Percentiles rank a stretch among this genome's conserved stretches.
These are phyloP conservation scores for Porites evermanni DNA, from an alignment of 92 coral and sea anemone species.

Conservation along the genomic window DNA sequence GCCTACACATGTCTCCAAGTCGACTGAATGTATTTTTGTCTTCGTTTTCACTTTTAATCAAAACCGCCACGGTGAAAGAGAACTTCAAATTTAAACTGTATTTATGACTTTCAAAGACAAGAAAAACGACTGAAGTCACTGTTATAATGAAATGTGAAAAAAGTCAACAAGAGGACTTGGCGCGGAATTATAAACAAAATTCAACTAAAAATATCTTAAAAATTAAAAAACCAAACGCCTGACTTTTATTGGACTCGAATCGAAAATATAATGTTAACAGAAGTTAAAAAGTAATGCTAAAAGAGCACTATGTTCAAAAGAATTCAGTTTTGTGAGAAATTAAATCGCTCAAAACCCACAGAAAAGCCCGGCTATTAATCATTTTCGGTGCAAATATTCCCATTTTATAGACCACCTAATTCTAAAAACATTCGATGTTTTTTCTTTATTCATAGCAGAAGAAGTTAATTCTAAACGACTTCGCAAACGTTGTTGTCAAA, in stretches of 20 bases:
- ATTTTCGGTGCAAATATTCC: background rate
- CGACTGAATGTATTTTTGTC: background rate
- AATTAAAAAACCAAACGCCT: no score
- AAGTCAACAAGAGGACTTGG: no score
- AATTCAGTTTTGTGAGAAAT: background rate
- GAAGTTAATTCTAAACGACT: background rate
- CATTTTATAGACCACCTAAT: background rate
- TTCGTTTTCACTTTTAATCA: background rate
- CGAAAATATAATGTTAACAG: background rate
- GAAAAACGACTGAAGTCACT: background rate
- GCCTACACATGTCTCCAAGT: constrained; percentile 10
- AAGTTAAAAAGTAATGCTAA: background rate
- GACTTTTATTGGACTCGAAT: background rate
- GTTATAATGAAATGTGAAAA: no score
- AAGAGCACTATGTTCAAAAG: background rate
- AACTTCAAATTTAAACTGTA: background rate
- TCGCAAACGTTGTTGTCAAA: background rate
- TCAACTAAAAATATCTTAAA: no score
- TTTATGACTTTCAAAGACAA: background rate
- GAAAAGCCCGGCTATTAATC: background rate
- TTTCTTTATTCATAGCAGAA: background rate
- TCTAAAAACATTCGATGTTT: background rate
- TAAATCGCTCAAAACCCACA: constrained; percentile 1
- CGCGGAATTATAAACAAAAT: no score
- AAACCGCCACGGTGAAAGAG: background rate